These are phyloP conservation scores for Cardiocondyla obscurior DNA, from an alignment of 1,140 invertebrate genomes.

Conservation along the genomic window DNA sequence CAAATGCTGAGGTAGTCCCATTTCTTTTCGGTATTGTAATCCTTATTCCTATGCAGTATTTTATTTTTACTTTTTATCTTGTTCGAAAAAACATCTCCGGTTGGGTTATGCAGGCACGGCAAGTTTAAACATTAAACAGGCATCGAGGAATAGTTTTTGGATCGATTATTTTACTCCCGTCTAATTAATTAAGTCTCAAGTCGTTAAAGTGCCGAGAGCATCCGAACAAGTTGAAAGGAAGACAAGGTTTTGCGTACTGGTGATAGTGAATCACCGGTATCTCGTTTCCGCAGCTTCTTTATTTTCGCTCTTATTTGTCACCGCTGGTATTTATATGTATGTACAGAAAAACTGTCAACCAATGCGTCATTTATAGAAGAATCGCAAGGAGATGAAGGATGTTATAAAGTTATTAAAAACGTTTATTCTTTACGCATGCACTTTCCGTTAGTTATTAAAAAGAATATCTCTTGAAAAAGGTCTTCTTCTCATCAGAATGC, in stretches of 20 bases:
- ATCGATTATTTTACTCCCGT: too few relatives aligned
- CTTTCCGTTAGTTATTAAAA: slow-evolving; percentile 51
- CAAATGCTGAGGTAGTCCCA: too few relatives aligned
- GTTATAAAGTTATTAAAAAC: slow-evolving; percentile 64
- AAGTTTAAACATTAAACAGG: too few relatives aligned
- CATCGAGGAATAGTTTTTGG: too few relatives aligned
- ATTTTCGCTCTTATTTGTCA: slow-evolving; percentile 78
- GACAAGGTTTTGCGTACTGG: not conserved
- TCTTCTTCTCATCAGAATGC: slow-evolving; percentile 27
- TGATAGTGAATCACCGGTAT: slow-evolving; percentile 10
- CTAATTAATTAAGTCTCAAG: too few relatives aligned
- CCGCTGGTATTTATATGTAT: slow-evolving; percentile 77
- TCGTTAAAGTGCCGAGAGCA: not conserved
- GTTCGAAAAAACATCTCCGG: too few relatives aligned
- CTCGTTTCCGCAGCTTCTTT: slow-evolving; percentile 79
- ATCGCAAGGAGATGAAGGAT: slow-evolving; percentile 65
- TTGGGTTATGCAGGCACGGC: too few relatives aligned
- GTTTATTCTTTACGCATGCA: slow-evolving; percentile 65
- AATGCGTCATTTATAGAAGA: slow-evolving; percentile 70
- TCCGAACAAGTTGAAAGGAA: not conserved
- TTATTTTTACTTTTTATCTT: too few relatives aligned
- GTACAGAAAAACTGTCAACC: slow-evolving; percentile 80
- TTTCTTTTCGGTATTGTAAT: too few relatives aligned
- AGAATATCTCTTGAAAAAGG: slow-evolving; percentile 69
- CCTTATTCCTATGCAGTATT: too few relatives aligned